Evolutionary conservation across 53 echinoderm and acorn worm genomes (phyloP), one percentile per base, ranked within the genome.

Genomic region (Zoroaster sp.): DNA sequence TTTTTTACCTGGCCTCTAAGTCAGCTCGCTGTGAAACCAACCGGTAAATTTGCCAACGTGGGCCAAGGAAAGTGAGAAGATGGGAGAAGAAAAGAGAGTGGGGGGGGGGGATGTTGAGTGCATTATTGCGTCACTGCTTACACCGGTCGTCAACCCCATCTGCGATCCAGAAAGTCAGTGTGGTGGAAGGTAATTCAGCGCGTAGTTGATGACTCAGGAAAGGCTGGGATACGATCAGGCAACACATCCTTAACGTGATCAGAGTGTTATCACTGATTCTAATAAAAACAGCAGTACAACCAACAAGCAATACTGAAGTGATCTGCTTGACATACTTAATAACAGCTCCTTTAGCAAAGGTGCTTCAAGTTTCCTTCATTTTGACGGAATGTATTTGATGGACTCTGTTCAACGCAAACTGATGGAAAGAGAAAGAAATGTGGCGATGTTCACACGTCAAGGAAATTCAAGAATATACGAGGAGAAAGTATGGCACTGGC

Each of bases 141-240:
- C 46, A 35, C 52, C 70, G 85, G 85, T 71, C 85, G 85, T 85
- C 85, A 85, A 85, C 85, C 71, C 67, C 37, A 31, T 39, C 49
- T 31, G 47, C 85, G 71, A 72, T 85, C 85, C 85, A 85, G 85
- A 85, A 85, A 85, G 70, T 51, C 85, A 85, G 17, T 70, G 37
- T 71, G 52, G 85, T 52, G 85, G 72, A 85, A 85, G 85, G 51
- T 46, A 69, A 40, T 52, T 70, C 72, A 37, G 51, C 52, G 68
- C 69, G 69, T 30, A n/a, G 43, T 4, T 12, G 71, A 71, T 71
- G 85, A 70, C 70, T 85, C 85, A 71, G 71, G 42, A 47, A 35
- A 25, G 34, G 42, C 82, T 35, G n/a, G 33, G 70, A 52, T 35
- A 43, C 51, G 69, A 47, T 83, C 77, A 49, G 4, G 53, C 32